These are phyloP conservation scores for Lycia hirtaria DNA, from an alignment of 2,888 invertebrate species.

Conservation along the genomic window DNA sequence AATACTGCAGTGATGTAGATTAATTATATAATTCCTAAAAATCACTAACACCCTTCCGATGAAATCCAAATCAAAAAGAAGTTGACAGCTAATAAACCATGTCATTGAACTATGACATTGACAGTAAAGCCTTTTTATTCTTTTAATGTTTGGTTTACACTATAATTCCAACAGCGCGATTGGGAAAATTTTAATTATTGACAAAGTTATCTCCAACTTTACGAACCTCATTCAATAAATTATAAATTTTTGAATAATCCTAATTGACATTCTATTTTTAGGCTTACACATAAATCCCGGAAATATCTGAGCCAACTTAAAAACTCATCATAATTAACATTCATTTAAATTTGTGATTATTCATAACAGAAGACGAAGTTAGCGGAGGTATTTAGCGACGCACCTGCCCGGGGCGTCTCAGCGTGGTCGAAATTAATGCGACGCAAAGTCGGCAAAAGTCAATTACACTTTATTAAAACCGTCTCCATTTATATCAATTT, in stretches of 20 bases:
- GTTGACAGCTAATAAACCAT: no score
- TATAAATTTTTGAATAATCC: conserved; percentile 12
- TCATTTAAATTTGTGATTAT: conserved; percentile 81
- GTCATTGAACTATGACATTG: no score
- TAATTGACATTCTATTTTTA: conserved; percentile 20
- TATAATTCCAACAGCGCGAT: no score
- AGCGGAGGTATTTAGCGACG: conserved; percentile 77
- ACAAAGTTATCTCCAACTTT: conserved; percentile 22
- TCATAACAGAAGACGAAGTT: conserved; percentile 77
- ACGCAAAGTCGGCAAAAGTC: conserved; percentile 85
- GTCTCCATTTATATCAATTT: conserved; percentile 86
- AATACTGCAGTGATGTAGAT: no score
- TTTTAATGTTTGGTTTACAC: no score
- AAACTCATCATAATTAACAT: conserved; percentile 81
- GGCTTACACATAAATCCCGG: conserved; percentile 48
- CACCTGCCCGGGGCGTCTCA: conserved; percentile 83
- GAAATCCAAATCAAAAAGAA: no score
- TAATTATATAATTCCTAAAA: no score
- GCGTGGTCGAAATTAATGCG: conserved; percentile 84
- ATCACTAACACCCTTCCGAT: no score
- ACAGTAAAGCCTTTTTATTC: no score
- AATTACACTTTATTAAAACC: conserved; percentile 86
- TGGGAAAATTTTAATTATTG: no score
- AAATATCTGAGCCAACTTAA: conserved; percentile 66
- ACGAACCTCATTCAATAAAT: conserved; percentile 11